These are phyloP conservation scores for Tetragonula clypearis DNA, from an alignment of 1,140 invertebrate species.

Conservation along the genomic window DNA sequence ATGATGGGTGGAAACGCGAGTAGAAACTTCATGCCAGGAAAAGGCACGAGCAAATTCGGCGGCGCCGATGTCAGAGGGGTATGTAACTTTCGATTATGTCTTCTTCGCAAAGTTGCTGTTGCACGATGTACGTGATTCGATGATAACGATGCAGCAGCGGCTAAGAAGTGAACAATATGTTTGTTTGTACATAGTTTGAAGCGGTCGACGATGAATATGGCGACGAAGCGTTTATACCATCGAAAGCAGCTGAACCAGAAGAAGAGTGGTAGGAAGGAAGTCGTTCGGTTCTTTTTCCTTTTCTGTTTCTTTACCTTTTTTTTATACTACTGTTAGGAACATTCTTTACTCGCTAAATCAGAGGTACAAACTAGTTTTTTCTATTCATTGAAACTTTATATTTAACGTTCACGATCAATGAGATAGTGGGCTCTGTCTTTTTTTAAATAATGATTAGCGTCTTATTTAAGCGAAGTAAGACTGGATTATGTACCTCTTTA, in stretches of 20 bases:
- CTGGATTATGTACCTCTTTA: constrained; percentile 4
- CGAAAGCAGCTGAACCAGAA: constrained; percentile 57
- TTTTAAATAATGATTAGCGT: background rate
- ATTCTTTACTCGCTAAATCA: constrained; percentile 5
- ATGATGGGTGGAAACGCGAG: constrained; percentile 76
- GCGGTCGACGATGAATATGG: constrained; percentile 15
- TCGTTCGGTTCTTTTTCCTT: background rate
- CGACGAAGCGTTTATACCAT: constrained; percentile 1
- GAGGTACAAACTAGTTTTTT: constrained; percentile 6
- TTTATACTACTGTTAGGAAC: constrained; percentile 6
- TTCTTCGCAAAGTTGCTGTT: background rate
- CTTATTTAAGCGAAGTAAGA: constrained; percentile 2
- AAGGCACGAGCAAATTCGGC: constrained; percentile 77
- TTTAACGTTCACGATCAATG: background rate
- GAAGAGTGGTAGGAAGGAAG: constrained; percentile 66
- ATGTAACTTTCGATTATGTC: constrained; percentile 49
- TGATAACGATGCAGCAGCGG: constrained; percentile 17
- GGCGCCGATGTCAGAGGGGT: constrained; percentile 82
- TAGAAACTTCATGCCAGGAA: constrained; percentile 72
- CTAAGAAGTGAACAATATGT: constrained; percentile 4
- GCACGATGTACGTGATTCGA: too few species aligned
- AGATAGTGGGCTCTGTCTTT: background rate
- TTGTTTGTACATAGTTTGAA: constrained; percentile 52
- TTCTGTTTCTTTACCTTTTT: background rate
- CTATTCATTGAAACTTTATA: background rate